Evolutionary conservation across 30 jellyfish, hydroid and myxozoan species (phyloP).

Genomic region (Aurelia aurita complex sp. Pacific): DNA sequence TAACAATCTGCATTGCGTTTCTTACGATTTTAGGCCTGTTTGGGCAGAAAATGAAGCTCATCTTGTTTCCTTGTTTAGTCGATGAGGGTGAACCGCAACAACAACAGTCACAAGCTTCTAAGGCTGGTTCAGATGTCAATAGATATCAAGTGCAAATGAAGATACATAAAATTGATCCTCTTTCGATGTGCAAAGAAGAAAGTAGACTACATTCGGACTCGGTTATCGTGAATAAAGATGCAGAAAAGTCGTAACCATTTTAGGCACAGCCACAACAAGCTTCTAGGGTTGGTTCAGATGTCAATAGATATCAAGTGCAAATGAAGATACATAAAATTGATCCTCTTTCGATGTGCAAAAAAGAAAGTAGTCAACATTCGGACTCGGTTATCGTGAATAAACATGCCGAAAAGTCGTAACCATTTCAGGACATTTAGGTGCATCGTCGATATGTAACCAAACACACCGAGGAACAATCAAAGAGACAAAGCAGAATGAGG

Average conservation of each 20-base stretch:
- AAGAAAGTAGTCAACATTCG: neutral
- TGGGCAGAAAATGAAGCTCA: conserved; percentile 78
- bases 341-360: conserved; percentile 42
- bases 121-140: conserved; percentile 13
- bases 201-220: neutral
- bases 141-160: conserved; percentile 11
- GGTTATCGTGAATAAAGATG: conserved; percentile 26
- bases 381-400: conserved; percentile 26
- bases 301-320: conserved; percentile 7
- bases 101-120: conserved; percentile 38
- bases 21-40: conserved; percentile 86
- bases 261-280: conserved; percentile 8
- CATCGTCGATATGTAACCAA: too few relatives aligned
- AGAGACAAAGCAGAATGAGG: too few relatives aligned
- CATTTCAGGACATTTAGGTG: too few relatives aligned
- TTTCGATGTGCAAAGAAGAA: conserved; percentile 37
- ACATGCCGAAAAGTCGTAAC: neutral
- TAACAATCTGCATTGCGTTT: conserved; percentile 68
- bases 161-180: conserved; percentile 41
- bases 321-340: conserved; percentile 34
- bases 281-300: conserved; percentile 26
- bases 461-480: too few relatives aligned
- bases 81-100: conserved; percentile 32
- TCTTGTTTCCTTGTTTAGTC: conserved; percentile 51
- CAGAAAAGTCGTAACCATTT: neutral